phyloP scores from a whole-genome alignment of 1,140 invertebrate species.

The Drosophila suzukii region DNA sequence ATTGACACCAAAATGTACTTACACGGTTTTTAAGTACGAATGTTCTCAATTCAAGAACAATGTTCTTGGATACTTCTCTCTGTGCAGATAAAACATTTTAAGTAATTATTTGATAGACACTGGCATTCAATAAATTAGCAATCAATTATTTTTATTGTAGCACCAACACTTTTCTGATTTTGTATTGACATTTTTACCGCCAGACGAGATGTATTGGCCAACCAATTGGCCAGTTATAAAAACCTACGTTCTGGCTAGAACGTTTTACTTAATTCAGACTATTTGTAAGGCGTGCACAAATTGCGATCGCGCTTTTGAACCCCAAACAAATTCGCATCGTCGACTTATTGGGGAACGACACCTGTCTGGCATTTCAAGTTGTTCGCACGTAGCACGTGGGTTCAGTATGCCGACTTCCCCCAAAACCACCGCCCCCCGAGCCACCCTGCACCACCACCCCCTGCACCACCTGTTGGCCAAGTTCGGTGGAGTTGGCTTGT shows the following conservation, averaged over 20 bases:
- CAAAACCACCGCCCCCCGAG: background rate
- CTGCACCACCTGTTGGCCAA: slow-evolving; percentile 12
- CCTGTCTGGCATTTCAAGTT: slow-evolving; percentile 73
- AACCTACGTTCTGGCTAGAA: slow-evolving; percentile 5
- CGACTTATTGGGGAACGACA: slow-evolving; percentile 48
- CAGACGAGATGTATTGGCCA: background rate
- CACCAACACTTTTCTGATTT: background rate
- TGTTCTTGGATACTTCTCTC: no score
- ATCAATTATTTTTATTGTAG: background rate
- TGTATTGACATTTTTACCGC: background rate
- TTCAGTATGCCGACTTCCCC: slow-evolving; percentile 15
- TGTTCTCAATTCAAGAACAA: no score
- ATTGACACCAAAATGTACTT: no score
- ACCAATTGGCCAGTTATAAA: background rate
- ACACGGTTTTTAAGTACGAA: no score
- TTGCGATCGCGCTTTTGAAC: slow-evolving; percentile 38
- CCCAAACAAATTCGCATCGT: slow-evolving; percentile 29
- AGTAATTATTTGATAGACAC: background rate
- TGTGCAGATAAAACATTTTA: background rate
- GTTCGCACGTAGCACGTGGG: slow-evolving; percentile 43
- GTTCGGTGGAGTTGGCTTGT: slow-evolving; percentile 37
- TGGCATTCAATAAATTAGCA: background rate
- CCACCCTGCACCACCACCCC: background rate
- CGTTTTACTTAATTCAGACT: slow-evolving; percentile 9
- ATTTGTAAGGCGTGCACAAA: slow-evolving; percentile 48